Evolutionary conservation across 2,797 vertebrate species (phyloP).

Genomic region (Acanthurus tractus): DNA sequence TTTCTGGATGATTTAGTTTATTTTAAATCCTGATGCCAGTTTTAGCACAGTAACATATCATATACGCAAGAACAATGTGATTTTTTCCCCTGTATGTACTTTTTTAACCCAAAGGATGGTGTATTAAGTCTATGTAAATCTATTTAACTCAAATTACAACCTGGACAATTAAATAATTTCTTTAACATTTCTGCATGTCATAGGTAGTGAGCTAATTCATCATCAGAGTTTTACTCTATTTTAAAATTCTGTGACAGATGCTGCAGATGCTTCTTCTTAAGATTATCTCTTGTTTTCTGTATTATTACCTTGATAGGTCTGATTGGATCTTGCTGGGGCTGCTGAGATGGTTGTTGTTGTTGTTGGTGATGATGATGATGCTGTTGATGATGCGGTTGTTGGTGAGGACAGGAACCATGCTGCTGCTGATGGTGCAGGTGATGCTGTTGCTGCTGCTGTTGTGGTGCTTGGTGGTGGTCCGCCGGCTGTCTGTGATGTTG

Average conservation of each 20-base stretch:
- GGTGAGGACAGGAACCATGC: constrained; percentile 61
- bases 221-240: background rate
- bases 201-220: background rate
- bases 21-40: too few relatives aligned
- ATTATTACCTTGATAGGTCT: constrained; percentile 90
- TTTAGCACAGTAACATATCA: too few relatives aligned
- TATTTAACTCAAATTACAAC: background rate
- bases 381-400: constrained; percentile 72
- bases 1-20: too few relatives aligned
- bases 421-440: constrained; percentile 53
- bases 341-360: constrained; percentile 67
- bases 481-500: constrained; percentile 71
- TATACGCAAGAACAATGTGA: too few relatives aligned
- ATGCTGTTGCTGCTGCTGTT: constrained; percentile 69
- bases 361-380: constrained; percentile 71
- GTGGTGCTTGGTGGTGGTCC: constrained; percentile 69
- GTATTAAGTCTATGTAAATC: too few relatives aligned
- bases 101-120: too few relatives aligned
- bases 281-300: background rate
- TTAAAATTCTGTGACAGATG: background rate
- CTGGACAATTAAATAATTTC: background rate
- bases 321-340: constrained; percentile 82
- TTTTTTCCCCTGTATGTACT: too few relatives aligned
- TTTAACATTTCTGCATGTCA: background rate
- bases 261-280: background rate